Base-by-base conservation (phyloP, 2,797 vertebrate species). In the Lates japonicus region DNA sequence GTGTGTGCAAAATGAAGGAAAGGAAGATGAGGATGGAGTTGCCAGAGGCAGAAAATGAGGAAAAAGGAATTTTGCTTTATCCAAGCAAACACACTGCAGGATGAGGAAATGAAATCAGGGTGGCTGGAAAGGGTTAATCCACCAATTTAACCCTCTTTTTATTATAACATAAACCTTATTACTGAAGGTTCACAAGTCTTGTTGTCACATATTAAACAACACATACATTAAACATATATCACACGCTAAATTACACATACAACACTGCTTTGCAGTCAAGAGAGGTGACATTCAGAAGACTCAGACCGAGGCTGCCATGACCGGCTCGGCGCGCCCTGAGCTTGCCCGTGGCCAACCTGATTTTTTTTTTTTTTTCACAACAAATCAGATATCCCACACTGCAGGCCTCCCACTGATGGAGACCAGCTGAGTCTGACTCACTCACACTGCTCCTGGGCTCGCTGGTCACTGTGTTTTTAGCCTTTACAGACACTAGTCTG, bases 361-460 rank as follows among this genome's bases (percentile, higher is more conserved):
- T 81, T 79, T 61, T 69, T 73, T 37, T 37, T 9, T 46, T 17
- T 65, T 46, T 49, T 1, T 20, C 55, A 61, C 73, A 52, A 75
- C 82, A 88, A 89, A 89, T 87, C 78, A 78, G 82, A 83, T 84
- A 64, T 70, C 74, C 73, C 76, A 61, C 81, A 39, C 78, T 78
- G 84, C 86, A 83, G 84, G 77, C 84, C 80, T 87, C 87, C 87
- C 81, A 57, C 86, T 82, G 87, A 90, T 76, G 75, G 69, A 88
- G 88, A 73, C 81, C 86, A 89, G 85, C 91, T 81, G 83, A 90
- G 85, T 66, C 76, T 90, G 91, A 90, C 76, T 93, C 86, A 90
- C 86, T 84, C 83, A 66, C 84, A 67, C 51, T 61, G 85, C 87
- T 86, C 59, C 84, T 68, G 82, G 83, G 77, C 89, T 75, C 13